Percentiles rank a stretch among this genome's conserved stretches.
phyloP scores from a whole-genome alignment of 2,113 vertebrate genomes.

The Rhagologus leucostigma region DNA sequence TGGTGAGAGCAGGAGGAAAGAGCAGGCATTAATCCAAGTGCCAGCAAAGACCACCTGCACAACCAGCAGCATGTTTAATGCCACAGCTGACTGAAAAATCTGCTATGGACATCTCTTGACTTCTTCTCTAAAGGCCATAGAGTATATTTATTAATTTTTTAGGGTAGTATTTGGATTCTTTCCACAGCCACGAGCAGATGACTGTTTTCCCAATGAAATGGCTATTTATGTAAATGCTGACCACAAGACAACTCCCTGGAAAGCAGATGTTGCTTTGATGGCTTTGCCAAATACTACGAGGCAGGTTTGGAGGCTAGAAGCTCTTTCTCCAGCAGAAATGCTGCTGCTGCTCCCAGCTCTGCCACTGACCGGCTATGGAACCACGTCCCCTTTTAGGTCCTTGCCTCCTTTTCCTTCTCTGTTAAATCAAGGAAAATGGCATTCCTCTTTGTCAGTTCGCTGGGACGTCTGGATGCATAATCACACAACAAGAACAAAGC shows the following conservation, averaged over 20 bases:
- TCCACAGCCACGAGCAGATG: neutral
- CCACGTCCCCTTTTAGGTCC: neutral
- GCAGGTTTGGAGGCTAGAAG: neutral
- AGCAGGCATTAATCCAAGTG: neutral
- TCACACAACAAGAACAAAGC: neutral
- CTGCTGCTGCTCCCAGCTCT: neutral
- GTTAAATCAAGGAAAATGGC: neutral
- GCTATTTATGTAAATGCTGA: neutral
- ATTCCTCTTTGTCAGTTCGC: accelerated
- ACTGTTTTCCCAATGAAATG: neutral
- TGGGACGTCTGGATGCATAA: neutral
- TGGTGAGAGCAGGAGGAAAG: neutral
- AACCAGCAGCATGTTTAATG: neutral
- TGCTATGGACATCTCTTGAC: neutral
- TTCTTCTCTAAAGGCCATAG: neutral
- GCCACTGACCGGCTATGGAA: neutral
- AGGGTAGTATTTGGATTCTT: neutral
- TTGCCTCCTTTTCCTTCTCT: neutral
- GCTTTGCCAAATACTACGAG: neutral
- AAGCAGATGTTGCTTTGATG: neutral
- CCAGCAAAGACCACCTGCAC: neutral
- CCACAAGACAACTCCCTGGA: neutral
- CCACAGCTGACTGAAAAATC: neutral
- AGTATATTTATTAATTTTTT: neutral
- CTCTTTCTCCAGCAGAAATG: neutral